These are phyloP conservation scores for Etia nguti DNA, from an alignment of 2,113 vertebrate species.

Conservation along the genomic window DNA sequence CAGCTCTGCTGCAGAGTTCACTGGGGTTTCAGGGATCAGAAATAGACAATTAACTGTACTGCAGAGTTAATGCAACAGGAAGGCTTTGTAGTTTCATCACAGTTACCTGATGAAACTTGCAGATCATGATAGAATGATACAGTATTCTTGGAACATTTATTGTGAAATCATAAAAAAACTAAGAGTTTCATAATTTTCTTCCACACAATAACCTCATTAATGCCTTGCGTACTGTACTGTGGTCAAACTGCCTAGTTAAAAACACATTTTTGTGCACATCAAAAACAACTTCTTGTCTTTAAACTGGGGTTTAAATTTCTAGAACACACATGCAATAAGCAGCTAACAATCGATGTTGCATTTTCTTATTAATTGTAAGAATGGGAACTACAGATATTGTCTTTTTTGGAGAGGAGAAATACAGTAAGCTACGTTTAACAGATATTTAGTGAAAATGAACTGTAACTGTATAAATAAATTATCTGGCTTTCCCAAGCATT, in stretches of 20 bases:
- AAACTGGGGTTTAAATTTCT: not conserved
- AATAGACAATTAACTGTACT: not conserved
- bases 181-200: not conserved
- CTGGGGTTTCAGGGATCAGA: fast-evolving
- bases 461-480: not conserved
- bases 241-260: not conserved
- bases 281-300: not conserved
- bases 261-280: not conserved
- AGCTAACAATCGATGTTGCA: not conserved
- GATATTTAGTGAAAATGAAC: not conserved
- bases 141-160: not conserved
- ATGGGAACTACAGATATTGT: not conserved
- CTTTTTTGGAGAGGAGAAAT: not conserved
- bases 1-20: not conserved
- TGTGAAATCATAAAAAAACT: not conserved
- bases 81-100: not conserved
- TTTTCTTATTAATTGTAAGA: not conserved
- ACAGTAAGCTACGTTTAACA: not conserved
- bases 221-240: not conserved
- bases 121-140: not conserved
- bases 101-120: not conserved
- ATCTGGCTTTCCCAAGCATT: not conserved
- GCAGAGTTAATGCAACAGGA: not conserved
- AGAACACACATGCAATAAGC: not conserved
- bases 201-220: not conserved